Conservation (phyloP, 2,113 vertebrate genomes). For the Narcine bancroftii region DNA sequence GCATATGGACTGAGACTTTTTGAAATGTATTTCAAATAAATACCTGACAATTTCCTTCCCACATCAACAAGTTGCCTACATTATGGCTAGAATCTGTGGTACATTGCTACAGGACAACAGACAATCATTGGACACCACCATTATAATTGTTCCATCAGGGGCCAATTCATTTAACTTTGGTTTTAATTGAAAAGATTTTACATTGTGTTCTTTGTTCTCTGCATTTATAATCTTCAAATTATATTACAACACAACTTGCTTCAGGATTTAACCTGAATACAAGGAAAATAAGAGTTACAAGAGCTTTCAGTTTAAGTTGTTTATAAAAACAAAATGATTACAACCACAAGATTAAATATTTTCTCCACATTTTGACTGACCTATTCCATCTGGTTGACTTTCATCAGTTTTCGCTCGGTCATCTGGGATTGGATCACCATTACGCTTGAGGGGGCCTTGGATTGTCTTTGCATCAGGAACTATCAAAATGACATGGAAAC, state of each 20-base stretch:
- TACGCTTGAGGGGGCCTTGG: background rate
- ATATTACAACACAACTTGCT: too few species aligned
- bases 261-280: background rate
- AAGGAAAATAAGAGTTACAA: background rate
- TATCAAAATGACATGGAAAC: background rate
- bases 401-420: slow-evolving; percentile 14
- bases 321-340: background rate
- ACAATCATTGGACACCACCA: background rate
- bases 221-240: background rate
- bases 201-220: background rate
- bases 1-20: background rate
- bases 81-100: background rate
- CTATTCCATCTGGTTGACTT: slow-evolving; percentile 29
- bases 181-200: slow-evolving; percentile 10
- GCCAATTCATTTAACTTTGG: background rate
- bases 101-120: background rate
- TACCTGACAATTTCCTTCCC: background rate
- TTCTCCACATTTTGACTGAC: background rate
- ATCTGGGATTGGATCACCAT: background rate
- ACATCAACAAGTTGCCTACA: background rate
- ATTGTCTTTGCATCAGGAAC: slow-evolving; percentile 27
- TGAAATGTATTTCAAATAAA: background rate
- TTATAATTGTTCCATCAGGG: background rate
- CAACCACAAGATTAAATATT: background rate
- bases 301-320: background rate